These are phyloP conservation scores for Pissodes strobi DNA, from an alignment of 1,140 invertebrate genomes.

Conservation along the genomic window DNA sequence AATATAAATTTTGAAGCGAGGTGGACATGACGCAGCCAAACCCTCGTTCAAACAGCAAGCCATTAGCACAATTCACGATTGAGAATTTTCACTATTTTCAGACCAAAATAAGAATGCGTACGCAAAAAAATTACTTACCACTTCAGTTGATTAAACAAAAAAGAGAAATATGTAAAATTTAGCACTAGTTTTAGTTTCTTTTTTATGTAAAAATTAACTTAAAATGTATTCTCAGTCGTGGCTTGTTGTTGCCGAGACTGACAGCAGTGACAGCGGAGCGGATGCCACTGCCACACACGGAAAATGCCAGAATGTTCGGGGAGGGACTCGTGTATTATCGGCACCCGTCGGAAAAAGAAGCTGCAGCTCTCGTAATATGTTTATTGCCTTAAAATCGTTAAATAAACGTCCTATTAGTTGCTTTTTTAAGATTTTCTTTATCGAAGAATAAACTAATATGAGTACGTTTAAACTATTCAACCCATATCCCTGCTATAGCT, in stretches of 20 bases:
- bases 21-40: conserved; percentile 23
- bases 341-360: not conserved
- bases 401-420: too few species aligned
- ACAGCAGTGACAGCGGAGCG: too few species aligned
- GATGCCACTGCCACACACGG: not conserved
- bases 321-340: not conserved
- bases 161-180: conserved; percentile 10
- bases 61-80: conserved; percentile 8
- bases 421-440: too few species aligned
- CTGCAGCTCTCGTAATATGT: too few species aligned
- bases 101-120: not conserved
- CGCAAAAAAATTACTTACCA: conserved; percentile 30
- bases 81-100: not conserved
- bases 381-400: too few species aligned
- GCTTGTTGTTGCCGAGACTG: conserved; percentile 28
- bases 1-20: conserved; percentile 12
- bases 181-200: conserved; percentile 14
- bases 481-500: too few species aligned
- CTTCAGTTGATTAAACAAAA: conserved; percentile 15
- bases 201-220: conserved; percentile 26
- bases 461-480: too few species aligned
- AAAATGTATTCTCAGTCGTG: conserved; percentile 14
- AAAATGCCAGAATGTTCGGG: not conserved
- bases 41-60: conserved; percentile 13
- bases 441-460: too few species aligned